These are phyloP conservation scores for Porites lutea DNA, from an alignment of 64 coral and sea anemone genomes.

Conservation along the genomic window DNA sequence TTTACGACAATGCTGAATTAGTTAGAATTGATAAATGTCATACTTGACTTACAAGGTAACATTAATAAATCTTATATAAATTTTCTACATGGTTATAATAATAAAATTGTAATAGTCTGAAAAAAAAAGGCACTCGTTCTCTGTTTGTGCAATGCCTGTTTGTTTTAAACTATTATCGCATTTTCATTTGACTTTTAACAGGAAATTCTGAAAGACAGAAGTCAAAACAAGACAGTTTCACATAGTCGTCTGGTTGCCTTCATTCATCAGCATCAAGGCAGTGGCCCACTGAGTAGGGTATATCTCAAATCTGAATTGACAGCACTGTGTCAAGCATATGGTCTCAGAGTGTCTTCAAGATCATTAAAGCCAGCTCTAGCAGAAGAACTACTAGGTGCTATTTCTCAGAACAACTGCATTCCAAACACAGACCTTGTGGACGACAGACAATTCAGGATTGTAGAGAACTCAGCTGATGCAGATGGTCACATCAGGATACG, in stretches of 20 bases:
- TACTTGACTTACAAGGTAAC: not conserved
- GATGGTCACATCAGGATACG: too few relatives aligned
- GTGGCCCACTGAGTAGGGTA: not conserved
- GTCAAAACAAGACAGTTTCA: not conserved
- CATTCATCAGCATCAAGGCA: not conserved
- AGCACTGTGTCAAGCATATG: slow-evolving; percentile 50
- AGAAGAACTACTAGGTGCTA: not conserved
- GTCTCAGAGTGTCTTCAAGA: not conserved
- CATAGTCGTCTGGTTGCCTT: slow-evolving; percentile 32
- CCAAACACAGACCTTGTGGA: slow-evolving; percentile 9
- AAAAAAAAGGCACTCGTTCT: too few relatives aligned
- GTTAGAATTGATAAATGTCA: not conserved
- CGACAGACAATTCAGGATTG: not conserved
- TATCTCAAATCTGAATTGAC: not conserved
- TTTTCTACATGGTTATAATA: too few relatives aligned
- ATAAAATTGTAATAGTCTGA: too few relatives aligned
- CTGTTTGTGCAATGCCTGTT: not conserved
- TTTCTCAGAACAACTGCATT: not conserved
- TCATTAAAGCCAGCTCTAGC: slow-evolving; percentile 14
- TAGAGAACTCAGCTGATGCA: too few relatives aligned
- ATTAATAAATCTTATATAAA: too few relatives aligned
- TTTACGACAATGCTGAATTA: not conserved
- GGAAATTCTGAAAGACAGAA: slow-evolving; percentile 43
- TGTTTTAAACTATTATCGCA: not conserved
- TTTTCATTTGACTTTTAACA: not conserved